Base-by-base conservation (phyloP, 1,140 invertebrate species). In the Coptotermes formosanus region DNA sequence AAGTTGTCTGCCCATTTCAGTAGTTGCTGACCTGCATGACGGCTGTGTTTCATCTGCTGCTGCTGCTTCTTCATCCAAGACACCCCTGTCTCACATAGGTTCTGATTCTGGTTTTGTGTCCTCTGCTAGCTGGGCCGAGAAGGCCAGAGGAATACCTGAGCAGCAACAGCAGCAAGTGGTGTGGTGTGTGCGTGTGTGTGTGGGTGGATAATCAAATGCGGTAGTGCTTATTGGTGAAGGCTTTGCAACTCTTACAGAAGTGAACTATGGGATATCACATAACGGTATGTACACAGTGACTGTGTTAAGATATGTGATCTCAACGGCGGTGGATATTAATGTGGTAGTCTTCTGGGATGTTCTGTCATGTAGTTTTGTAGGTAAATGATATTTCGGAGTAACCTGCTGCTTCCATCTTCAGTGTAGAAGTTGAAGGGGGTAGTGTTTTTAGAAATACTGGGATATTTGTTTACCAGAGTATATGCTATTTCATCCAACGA, bases 1-100 rank as follows among this genome's bases (percentile, higher is more conserved):
- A 83, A 83, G 82, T 83, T 83, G 82, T 83, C 82, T 83, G 32
- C 82, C 82, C 82, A 83, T 83, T 43, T 30, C 25, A 75, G 64
- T 75, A 30, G 7, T 16, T 75, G 64, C 64, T 75, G 48, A 83
- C 82, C 82, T 83, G 82, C 82, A 83, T 83, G 82, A 25, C 82
- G 64, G 64, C 21, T 64, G 59, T 23, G 25, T 64, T 64, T 64
- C 59, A 23, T 64, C 1, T 64, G 16, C 2, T 23, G 19, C 64
- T 75, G 25, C n/a, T 75, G 6, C 64, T 30, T 75, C 25, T 75
- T 9, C 64, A 30, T 75, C 64, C 14, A 25, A 25, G 59, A 64
- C 7, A 23, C 59, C 55, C 59, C 59, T 64, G 7, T n/a, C 59
- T 64, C 21, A 64, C 59, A 19, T 21, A 64, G 59, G 12, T 64